phyloP scores from a whole-genome alignment of 2,888 invertebrate species.

The Stegophylla sp. region DNA sequence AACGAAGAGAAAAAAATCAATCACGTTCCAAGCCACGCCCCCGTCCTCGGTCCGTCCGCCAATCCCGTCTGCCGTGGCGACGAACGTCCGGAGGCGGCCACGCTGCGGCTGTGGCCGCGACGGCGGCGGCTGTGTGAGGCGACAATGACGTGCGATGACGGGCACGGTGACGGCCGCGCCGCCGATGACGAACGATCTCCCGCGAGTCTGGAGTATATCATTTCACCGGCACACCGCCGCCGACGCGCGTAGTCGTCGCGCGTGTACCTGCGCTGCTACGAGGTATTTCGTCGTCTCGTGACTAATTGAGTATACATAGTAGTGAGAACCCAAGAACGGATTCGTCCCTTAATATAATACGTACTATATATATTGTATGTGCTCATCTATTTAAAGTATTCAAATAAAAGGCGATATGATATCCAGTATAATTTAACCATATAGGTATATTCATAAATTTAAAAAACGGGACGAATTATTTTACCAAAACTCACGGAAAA shows the following conservation, averaged over 20 bases:
- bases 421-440: too few relatives aligned
- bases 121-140: not conserved
- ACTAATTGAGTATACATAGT: too few relatives aligned
- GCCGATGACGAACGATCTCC: slow-evolving; percentile 22
- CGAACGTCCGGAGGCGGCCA: slow-evolving; percentile 41
- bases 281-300: too few relatives aligned
- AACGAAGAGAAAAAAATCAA: slow-evolving; percentile 47
- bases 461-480: too few relatives aligned
- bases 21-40: slow-evolving; percentile 52
- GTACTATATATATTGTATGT: too few relatives aligned
- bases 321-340: too few relatives aligned
- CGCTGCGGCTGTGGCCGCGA: not conserved
- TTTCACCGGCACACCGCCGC: not conserved
- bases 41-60: slow-evolving; percentile 38
- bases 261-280: too few relatives aligned
- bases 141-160: slow-evolving; percentile 29
- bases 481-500: too few relatives aligned
- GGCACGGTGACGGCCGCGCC: slow-evolving; percentile 11
- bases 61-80: slow-evolving; percentile 36
- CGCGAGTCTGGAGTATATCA: slow-evolving; percentile 4
- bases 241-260: not conserved
- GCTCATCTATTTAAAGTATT: too few relatives aligned
- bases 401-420: too few relatives aligned
- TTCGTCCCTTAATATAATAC: too few relatives aligned
- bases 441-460: too few relatives aligned